phyloP scores from a whole-genome alignment of 2,113 vertebrate species.

The Heloderma charlesbogerti region DNA sequence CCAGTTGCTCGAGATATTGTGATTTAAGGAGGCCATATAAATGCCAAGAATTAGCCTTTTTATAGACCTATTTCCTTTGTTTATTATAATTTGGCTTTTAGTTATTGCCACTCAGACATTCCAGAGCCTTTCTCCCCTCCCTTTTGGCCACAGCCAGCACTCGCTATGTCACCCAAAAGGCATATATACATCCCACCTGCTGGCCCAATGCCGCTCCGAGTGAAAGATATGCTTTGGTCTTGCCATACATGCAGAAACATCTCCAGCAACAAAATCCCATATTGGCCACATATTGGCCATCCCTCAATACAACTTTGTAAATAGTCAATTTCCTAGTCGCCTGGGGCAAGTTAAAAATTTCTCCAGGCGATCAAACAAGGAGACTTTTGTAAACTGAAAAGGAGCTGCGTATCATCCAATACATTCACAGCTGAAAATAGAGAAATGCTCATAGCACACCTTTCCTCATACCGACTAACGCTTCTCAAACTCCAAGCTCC shows the following conservation, averaged over 20 bases:
- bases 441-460: background rate
- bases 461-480: no score
- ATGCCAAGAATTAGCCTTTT: accelerated
- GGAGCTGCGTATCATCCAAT: background rate
- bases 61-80: slow-evolving; percentile 5
- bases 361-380: background rate
- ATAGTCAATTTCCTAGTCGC: background rate
- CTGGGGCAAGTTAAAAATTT: background rate
- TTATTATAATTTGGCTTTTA: slow-evolving; percentile 23
- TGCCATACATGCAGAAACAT: no score
- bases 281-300: background rate
- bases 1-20: background rate
- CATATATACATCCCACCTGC: background rate
- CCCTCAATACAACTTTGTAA: background rate
- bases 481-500: no score
- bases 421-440: background rate
- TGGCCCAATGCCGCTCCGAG: background rate
- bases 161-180: background rate
- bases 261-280: background rate
- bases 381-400: no score
- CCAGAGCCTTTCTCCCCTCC: background rate
- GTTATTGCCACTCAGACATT: background rate
- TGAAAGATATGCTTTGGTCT: background rate
- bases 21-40: background rate
- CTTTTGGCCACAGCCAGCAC: no score